Evolutionary conservation across 1,140 invertebrate species (phyloP).

Genomic region (Pomphorhynchus laevis): DNA sequence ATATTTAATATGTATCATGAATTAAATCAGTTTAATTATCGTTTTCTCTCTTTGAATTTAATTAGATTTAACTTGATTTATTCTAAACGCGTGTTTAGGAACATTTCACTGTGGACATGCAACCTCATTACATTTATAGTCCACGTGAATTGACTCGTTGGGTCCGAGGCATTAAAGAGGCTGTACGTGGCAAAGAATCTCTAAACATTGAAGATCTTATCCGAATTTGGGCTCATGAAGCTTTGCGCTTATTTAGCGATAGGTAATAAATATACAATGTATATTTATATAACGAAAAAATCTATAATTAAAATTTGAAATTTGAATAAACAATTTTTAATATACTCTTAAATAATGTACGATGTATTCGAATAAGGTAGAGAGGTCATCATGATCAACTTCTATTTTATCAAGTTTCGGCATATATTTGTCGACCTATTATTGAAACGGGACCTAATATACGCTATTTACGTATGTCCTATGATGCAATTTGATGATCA

Average conservation of each 20-base stretch:
- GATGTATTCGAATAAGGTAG: too few relatives aligned
- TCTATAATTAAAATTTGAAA: too few relatives aligned
- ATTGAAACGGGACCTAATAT: not conserved
- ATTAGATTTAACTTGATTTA: not conserved
- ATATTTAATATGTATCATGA: too few relatives aligned
- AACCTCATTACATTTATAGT: slow-evolving; percentile 96
- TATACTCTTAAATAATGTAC: not conserved
- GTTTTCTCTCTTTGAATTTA: too few relatives aligned
- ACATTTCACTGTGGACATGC: slow-evolving; percentile 93
- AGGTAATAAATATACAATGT: too few relatives aligned
- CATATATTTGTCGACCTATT: not conserved
- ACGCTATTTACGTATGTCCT: too few relatives aligned
- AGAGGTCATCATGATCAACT: too few relatives aligned
- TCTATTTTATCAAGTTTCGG: too few relatives aligned
- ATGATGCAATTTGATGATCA: too few relatives aligned
- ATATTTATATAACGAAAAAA: too few relatives aligned
- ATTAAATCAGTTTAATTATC: too few relatives aligned
- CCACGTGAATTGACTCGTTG: slow-evolving; percentile 97
- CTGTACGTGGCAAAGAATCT: slow-evolving; percentile 55
- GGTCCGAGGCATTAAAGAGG: slow-evolving; percentile 94
- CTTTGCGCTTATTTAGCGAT: slow-evolving; percentile 67
- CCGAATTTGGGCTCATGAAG: slow-evolving; percentile 87
- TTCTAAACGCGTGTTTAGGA: slow-evolving; percentile 31
- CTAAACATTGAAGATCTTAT: slow-evolving; percentile 65
- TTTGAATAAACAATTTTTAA: not conserved